Evolutionary conservation across 2,113 vertebrate species (phyloP).

Genomic region (Pollimyrus isidori): DNA sequence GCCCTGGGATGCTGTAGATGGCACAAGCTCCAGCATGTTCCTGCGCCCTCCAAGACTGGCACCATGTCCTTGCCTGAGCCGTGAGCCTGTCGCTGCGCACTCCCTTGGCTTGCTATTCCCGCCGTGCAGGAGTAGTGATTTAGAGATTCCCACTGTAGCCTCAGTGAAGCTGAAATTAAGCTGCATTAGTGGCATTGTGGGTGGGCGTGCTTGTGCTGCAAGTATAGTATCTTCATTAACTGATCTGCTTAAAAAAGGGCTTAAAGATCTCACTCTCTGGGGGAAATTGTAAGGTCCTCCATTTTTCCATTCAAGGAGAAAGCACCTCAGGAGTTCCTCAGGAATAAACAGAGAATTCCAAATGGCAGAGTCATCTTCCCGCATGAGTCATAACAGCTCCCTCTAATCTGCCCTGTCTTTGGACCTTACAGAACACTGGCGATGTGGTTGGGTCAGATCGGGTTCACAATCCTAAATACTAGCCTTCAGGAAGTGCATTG

Average conservation of each 20-base stretch:
- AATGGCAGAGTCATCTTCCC: background rate
- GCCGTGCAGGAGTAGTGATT: background rate
- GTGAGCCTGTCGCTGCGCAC: background rate
- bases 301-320: background rate
- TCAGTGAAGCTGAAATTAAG: background rate
- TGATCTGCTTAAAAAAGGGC: background rate
- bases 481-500: background rate
- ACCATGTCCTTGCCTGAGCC: background rate
- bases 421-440: background rate
- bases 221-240: background rate
- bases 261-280: background rate
- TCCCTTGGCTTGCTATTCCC: background rate
- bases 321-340: background rate
- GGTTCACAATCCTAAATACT: background rate
- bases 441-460: background rate
- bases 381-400: background rate
- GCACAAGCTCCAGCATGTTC: background rate
- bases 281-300: background rate
- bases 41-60: background rate
- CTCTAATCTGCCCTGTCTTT: background rate
- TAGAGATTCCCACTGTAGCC: background rate
- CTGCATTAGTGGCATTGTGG: background rate
- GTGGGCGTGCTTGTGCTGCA: background rate
- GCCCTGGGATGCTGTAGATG: background rate
- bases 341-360: background rate